Conservation (phyloP, 2,888 invertebrate genomes). For the Diloba caeruleocephala region DNA sequence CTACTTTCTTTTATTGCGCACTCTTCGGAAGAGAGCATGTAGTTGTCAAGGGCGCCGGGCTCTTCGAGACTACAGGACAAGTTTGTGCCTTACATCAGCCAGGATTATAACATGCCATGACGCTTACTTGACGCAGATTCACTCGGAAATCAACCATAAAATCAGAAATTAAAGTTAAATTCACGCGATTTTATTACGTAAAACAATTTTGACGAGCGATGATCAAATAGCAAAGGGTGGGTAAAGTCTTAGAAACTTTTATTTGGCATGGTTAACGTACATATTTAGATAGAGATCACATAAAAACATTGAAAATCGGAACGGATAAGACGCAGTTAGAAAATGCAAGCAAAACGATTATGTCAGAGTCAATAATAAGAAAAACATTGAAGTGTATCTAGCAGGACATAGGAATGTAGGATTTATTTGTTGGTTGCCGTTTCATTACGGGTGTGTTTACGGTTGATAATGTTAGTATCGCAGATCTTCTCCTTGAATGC, state of each 20-base stretch:
- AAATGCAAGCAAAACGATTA: not conserved
- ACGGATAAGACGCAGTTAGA: no score
- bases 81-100: slow-evolving; percentile 52
- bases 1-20: slow-evolving; percentile 40
- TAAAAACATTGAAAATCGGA: slow-evolving; percentile 10
- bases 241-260: slow-evolving; percentile 34
- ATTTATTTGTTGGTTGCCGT: slow-evolving; percentile 15
- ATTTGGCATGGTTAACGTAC: slow-evolving; percentile 31
- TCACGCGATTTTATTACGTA: slow-evolving; percentile 51
- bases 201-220: slow-evolving; percentile 50
- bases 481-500: slow-evolving; percentile 5
- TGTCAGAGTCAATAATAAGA: slow-evolving; percentile 9
- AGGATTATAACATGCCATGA: slow-evolving; percentile 44
- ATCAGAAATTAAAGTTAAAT: slow-evolving; percentile 60
- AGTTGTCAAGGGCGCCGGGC: slow-evolving; percentile 52
- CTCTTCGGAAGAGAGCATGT: slow-evolving; percentile 35
- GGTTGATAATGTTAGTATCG: not conserved
- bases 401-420: slow-evolving; percentile 17
- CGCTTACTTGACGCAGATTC: slow-evolving; percentile 63
- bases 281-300: slow-evolving; percentile 17
- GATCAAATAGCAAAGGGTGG: slow-evolving; percentile 37
- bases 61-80: slow-evolving; percentile 45
- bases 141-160: slow-evolving; percentile 73
- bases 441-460: slow-evolving; percentile 7
- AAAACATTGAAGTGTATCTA: slow-evolving; percentile 16